Conservation (phyloP, 2,888 invertebrate genomes). For the Leistus spinibarbis region DNA sequence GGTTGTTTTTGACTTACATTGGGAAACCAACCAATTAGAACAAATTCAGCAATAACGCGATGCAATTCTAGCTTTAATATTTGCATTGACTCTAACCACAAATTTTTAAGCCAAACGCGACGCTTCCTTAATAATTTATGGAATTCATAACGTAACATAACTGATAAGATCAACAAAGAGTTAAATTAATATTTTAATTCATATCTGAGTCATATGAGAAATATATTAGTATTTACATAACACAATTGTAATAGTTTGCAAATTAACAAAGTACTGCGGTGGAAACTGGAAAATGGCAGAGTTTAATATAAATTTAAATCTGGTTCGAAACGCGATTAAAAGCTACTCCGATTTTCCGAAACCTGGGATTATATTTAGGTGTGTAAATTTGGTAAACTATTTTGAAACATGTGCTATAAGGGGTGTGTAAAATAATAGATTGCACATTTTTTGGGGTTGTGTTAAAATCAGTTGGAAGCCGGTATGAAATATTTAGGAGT, state of each 20-base stretch:
- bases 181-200: background rate
- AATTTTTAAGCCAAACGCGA: no score
- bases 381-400: slow-evolving; percentile 50
- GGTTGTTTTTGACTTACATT: no score
- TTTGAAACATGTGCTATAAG: background rate
- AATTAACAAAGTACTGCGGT: background rate
- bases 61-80: no score
- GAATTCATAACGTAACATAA: background rate
- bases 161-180: background rate
- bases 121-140: no score
- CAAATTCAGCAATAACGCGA: no score
- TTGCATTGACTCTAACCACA: no score
- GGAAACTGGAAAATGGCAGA: background rate
- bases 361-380: slow-evolving; percentile 84
- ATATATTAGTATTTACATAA: background rate
- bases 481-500: no score
- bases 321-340: slow-evolving; percentile 69
- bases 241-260: background rate
- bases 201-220: background rate
- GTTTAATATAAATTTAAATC: slow-evolving; percentile 59
- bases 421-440: background rate
- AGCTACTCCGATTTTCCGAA: slow-evolving; percentile 85
- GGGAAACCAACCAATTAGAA: no score
- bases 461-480: no score
- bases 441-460: no score